Evolutionary conservation across 2,888 invertebrate genomes (phyloP).

Genomic region (Isoperla grammatica): DNA sequence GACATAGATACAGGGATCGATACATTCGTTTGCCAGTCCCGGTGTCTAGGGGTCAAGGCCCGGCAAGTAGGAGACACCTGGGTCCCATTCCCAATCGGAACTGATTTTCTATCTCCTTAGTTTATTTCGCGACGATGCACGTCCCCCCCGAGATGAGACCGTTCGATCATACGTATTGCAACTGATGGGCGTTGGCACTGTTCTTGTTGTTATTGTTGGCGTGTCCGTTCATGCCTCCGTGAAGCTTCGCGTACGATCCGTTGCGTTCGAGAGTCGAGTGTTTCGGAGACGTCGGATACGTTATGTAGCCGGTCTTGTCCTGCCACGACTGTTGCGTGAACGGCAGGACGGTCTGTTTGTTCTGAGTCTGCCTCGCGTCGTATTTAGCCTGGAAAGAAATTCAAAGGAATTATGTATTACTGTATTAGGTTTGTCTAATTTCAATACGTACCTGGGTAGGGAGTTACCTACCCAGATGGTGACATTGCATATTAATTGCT

Average conservation of each 20-base stretch:
- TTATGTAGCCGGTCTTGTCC: slow-evolving; percentile 21
- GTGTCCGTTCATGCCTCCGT: not conserved
- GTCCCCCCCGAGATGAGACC: too few species aligned
- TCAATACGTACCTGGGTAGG: too few species aligned
- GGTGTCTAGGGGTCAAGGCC: too few species aligned
- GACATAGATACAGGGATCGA: too few species aligned
- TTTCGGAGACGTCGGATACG: slow-evolving; percentile 16
- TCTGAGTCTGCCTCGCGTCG: slow-evolving; percentile 52
- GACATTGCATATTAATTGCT: too few species aligned
- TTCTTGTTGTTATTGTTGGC: slow-evolving; percentile 7
- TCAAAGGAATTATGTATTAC: slow-evolving; percentile 9
- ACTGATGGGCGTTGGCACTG: not conserved
- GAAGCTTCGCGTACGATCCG: not conserved
- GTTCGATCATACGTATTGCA: slow-evolving; percentile 5
- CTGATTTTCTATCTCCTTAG: too few species aligned
- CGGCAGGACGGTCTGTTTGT: slow-evolving; percentile 52
- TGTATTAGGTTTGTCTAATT: not conserved
- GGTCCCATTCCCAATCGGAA: too few species aligned
- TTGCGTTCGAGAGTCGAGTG: slow-evolving; percentile 12
- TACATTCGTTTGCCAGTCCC: too few species aligned
- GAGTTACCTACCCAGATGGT: too few species aligned
- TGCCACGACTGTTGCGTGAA: slow-evolving; percentile 37
- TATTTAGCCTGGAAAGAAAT: slow-evolving; percentile 58
- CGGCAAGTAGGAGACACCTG: too few species aligned
- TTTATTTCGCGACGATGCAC: too few species aligned